These are phyloP conservation scores for Brachyalestes nurse DNA, from an alignment of 2,797 vertebrate species.

Conservation along the genomic window DNA sequence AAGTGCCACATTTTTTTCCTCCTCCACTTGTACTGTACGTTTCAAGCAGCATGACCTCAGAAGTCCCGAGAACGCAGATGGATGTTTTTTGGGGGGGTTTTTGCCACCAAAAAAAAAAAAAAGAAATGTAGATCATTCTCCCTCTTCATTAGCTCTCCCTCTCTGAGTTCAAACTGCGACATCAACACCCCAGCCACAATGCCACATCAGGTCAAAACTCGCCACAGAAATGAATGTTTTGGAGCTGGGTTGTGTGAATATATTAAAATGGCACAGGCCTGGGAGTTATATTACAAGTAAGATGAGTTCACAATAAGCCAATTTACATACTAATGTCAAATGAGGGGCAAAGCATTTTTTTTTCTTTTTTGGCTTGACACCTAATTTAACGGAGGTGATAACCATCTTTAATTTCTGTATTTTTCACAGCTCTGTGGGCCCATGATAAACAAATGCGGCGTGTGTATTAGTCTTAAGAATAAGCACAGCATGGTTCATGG, in stretches of 20 bases:
- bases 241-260: constrained; percentile 10
- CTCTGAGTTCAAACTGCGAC: constrained; percentile 14
- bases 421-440: constrained; percentile 81
- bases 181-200: background rate
- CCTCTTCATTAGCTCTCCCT: constrained; percentile 1
- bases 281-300: constrained; percentile 25
- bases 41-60: constrained; percentile 39
- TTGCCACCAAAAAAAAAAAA: background rate
- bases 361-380: constrained; percentile 41
- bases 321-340: constrained; percentile 55
- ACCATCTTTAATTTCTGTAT: constrained; percentile 79
- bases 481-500: constrained; percentile 68
- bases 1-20: constrained; percentile 57
- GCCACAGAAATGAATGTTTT: constrained; percentile 18
- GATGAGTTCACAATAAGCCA: constrained; percentile 44
- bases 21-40: constrained; percentile 10
- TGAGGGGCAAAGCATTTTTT: constrained; percentile 21
- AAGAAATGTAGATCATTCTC: constrained; percentile 35
- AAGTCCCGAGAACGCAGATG: constrained; percentile 43
- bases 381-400: constrained; percentile 68
- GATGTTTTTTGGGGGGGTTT: constrained; percentile 19
- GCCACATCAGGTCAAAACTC: constrained; percentile 6
- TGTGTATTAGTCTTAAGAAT: constrained; percentile 75
- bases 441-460: constrained; percentile 77
- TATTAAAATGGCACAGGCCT: constrained; percentile 17